phyloP scores from a whole-genome alignment of 2,888 invertebrate genomes.

The Ochropleura plecta region DNA sequence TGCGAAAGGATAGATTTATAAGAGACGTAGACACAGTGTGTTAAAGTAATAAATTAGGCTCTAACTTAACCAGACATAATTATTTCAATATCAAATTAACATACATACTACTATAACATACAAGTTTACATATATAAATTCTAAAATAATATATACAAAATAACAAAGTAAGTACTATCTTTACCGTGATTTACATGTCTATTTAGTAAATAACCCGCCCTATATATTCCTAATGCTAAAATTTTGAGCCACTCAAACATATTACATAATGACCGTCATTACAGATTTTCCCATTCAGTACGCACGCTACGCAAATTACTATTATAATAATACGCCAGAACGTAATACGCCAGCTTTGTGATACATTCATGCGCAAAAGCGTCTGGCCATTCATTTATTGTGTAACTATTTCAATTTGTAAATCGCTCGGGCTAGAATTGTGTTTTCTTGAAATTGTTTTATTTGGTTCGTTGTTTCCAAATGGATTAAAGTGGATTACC shows the following conservation, averaged over 20 bases:
- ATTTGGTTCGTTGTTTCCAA: background rate
- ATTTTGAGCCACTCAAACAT: constrained; percentile 54
- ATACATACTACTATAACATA: too few species aligned
- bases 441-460: background rate
- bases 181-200: constrained; percentile 3
- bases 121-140: too few species aligned
- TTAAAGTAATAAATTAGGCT: too few species aligned
- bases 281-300: constrained; percentile 55
- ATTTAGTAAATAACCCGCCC: constrained; percentile 7
- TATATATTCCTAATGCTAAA: constrained; percentile 21
- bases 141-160: too few species aligned
- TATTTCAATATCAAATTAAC: too few species aligned
- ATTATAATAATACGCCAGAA: constrained; percentile 56
- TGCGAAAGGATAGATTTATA: too few species aligned
- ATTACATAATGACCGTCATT: constrained; percentile 53
- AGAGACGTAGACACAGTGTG: too few species aligned
- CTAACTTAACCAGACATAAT: too few species aligned
- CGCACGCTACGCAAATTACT: constrained; percentile 62
- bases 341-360: constrained; percentile 36
- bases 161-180: background rate
- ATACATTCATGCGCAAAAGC: constrained; percentile 40
- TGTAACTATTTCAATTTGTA: background rate
- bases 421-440: background rate
- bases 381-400: constrained; percentile 6
- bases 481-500: background rate